Evolutionary conservation across 2,113 vertebrate genomes (phyloP), one percentile per base, ranked within the genome.

Genomic region (Cepphus grylle): DNA sequence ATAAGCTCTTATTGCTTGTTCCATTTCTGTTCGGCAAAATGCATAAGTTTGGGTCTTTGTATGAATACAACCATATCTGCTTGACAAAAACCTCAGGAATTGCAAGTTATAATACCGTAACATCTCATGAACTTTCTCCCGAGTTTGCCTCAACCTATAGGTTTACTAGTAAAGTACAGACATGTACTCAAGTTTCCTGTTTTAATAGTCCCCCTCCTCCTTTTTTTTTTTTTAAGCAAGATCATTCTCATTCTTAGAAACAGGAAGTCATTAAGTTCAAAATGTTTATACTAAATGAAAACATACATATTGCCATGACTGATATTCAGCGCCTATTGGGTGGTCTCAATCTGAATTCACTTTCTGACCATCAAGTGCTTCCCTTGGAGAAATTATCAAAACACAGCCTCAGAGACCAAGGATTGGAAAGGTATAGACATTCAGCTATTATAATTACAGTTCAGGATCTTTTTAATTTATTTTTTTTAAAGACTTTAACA

Each of bases 201-300:
- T 71, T 78, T 49, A 86, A 65, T 67, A 93, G 9, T 78, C 65
- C 36, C 65, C 40, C 67, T 86, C 61, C 43, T 63, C 30, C 40
- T 85, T 79, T 89, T 86, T 73, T 3, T 61, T 59, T 61, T 36
- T 61, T 65, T 15, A 47, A 86, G 53, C 7, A 79, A 92, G 66
- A 66, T 77, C 77, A 86, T 79, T 96, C 86, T 94, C 87, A 71
- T 94, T 89, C 91, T 86, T 63, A 83, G 89, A 94, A 96, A 93
- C 78, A 94, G 94, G 97, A 97, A 95, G 62, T 93, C 85, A 88
- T 97, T 93, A 94, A 93, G 69, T 83, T 86, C 71, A 80, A 90
- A 88, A 95, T 92, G 82, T 96, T 97, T 94, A 88, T 59, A 49
- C 87, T 95, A 94, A 89, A 93, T n/a, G 86, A 95, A 94, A 97